Base-by-base conservation (phyloP, 1,140 invertebrate species). In the Tetramorium simillimum region DNA sequence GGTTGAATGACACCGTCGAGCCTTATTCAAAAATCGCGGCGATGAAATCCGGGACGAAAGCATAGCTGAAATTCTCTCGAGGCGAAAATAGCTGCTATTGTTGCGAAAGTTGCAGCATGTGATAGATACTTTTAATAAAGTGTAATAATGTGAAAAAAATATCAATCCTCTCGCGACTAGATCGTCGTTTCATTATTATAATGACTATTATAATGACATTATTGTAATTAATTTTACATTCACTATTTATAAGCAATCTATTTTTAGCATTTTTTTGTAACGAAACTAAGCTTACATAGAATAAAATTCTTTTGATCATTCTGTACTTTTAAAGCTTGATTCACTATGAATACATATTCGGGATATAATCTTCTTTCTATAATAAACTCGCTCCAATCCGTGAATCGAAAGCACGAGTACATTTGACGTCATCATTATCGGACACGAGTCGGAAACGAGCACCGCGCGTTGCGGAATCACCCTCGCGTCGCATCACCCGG, bases 11-110 rank as follows among this genome's bases (percentile, higher is more conserved):
- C 75, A 85, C 82, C 53, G 60, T 86, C 80, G 69, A 60, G 53
- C 56, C 69, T 84, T 84, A 75, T 84, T 84, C 80, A 84, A 84
- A 82, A 86, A 76, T 86, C 62, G 69, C n/a, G 53, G 43, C 6
- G n/a, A 24, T 18, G 58, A 53, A 88, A 76, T 88, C 24, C 37
- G 60, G 24, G 49, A n/a, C 65, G 43, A 21, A 60, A 73, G 46
- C 67, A 60, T n/a, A n/a, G n/a, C 24, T 21, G 69, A n/a, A 18
- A n/a, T n/a, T 62, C 69, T 60, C 80, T 18, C 69, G 24, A 72
- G 67, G 14, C 24, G 1, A 84, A 72, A 75, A 84, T 62, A 24
- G 24, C n/a, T 2, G n/a, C 53, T 73, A 3, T 72, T 80, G 21
- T 43, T 53, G 78, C 21, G 49, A 28, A 46, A 72, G 10, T 60